Conservation (phyloP, 92 coral and sea anemone genomes). For the Zoanthus sociatus region DNA sequence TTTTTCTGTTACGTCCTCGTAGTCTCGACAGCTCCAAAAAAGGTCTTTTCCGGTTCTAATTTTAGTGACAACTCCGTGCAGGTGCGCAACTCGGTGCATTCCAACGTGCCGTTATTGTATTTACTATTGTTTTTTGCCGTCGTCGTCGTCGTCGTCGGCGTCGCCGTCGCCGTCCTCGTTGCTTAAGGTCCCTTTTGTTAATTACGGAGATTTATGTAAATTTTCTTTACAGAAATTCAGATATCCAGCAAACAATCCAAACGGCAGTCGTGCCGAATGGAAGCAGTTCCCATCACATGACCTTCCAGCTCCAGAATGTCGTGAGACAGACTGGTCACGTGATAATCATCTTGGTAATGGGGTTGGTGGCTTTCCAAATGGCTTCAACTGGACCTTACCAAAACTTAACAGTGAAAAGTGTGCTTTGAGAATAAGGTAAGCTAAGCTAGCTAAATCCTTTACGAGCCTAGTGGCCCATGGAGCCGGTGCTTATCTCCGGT, state of each 20-base stretch:
- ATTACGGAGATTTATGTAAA: background rate
- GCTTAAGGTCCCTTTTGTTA: background rate
- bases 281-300: conserved; percentile 81
- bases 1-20: too few species aligned
- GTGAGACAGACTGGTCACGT: conserved; percentile 99
- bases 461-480: too few species aligned
- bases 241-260: conserved; percentile 60
- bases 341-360: conserved; percentile 99
- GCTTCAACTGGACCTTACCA: conserved; percentile 96
- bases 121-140: too few species aligned
- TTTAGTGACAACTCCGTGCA: too few species aligned
- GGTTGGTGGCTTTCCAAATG: conserved; percentile 86
- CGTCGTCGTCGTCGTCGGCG: too few species aligned
- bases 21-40: too few species aligned
- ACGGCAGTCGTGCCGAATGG: conserved; percentile 87
- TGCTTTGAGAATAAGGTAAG: conserved; percentile 84
- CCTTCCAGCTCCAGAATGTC: conserved; percentile 90
- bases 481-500: too few species aligned
- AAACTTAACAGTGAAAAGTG: conserved; percentile 84
- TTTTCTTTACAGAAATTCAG: conserved; percentile 53
- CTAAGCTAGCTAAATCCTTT: too few species aligned
- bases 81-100: too few species aligned
- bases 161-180: too few species aligned
- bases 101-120: too few species aligned
- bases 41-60: too few species aligned